Evolutionary conservation across 2,888 invertebrate genomes (phyloP), one percentile per base, ranked within the genome.

Genomic region (Hermodice carunculata): DNA sequence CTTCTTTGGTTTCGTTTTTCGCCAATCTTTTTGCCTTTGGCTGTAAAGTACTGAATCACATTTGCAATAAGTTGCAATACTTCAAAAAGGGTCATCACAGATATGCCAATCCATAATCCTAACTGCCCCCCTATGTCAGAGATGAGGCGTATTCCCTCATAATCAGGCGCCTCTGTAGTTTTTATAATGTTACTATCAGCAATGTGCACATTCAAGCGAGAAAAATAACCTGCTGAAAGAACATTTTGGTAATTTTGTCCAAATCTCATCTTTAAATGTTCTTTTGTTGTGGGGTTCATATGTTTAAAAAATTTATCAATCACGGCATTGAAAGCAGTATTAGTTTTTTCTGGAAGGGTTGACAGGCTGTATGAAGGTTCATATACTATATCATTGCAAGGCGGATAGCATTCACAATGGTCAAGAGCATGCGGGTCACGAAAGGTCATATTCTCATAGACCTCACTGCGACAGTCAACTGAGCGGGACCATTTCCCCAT

Each of bases 121-220:
- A 75, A 65, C 64, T 75, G 75, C n/a, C 75, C 75, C 1, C 75
- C 75, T 43, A 75, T 73, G 56, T 75, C 75, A 11, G 71, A 69
- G 19, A 75, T 61, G 22, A 75, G 67, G 11, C 74, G 62, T 26
- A 72, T 69, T 24, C 67, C 56, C 43, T 75, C 74, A 44, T 75
- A 75, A 53, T 75, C 75, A n/a, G 74, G 69, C 5, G 71, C 64
- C 61, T 75, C 75, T 22, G 69, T 73, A 17, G 74, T 75, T 57
- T 69, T 75, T 26, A 75, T 71, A 51, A 75, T 67, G 65, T 75
- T 75, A 53, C 65, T 71, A 61, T 75, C 75, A 11, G 75, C 71
- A 14, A 75, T 75, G 62, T 75, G 64, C n/a, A 75, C 70, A 44
- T 74, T 75, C 8, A 75, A 51, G 5, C 75, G 61, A 3, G 67